Evolutionary conservation across 2,888 invertebrate species (phyloP).

Genomic region (Ditylenchus weischeri): DNA sequence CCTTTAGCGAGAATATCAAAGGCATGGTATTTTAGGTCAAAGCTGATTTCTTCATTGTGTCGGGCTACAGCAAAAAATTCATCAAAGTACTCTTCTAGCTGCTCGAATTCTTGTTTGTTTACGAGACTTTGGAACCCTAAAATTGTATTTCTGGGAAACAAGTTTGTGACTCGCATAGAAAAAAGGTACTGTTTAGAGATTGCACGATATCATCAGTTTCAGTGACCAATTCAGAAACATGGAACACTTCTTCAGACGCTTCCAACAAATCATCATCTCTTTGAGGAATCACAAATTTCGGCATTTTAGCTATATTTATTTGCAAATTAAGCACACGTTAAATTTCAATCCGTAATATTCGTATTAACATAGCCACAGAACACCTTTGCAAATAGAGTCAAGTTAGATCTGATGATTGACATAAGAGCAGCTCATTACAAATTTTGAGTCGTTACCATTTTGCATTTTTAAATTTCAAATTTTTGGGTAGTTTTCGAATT

Average conservation of each 20-base stretch:
- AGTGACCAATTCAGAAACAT: constrained; percentile 16
- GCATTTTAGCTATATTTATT: neutral
- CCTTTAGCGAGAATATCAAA: constrained; percentile 12
- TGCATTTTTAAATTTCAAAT: too few species aligned
- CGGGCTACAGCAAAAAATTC: constrained; percentile 21
- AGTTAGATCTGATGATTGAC: too few species aligned
- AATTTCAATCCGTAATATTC: too few species aligned
- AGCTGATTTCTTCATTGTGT: constrained; percentile 14
- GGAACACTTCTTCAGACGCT: constrained; percentile 10
- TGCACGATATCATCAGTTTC: constrained; percentile 16
- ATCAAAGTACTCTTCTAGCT: constrained; percentile 15
- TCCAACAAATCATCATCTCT: constrained; percentile 32
- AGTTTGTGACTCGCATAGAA: neutral
- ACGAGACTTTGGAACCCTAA: neutral
- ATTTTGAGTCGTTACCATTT: too few species aligned
- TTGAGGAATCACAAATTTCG: constrained; percentile 27
- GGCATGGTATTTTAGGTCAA: neutral
- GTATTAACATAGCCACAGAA: too few species aligned
- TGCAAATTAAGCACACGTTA: too few species aligned
- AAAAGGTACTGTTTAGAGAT: neutral
- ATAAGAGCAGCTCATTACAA: too few species aligned
- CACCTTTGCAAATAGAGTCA: too few species aligned
- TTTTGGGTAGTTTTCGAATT: too few species aligned
- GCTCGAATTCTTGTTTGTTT: constrained; percentile 7
- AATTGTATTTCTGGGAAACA: neutral